Evolutionary conservation across 2,888 invertebrate species (phyloP), one percentile per base, ranked within the genome.

Genomic region (Hydriomena furcata): DNA sequence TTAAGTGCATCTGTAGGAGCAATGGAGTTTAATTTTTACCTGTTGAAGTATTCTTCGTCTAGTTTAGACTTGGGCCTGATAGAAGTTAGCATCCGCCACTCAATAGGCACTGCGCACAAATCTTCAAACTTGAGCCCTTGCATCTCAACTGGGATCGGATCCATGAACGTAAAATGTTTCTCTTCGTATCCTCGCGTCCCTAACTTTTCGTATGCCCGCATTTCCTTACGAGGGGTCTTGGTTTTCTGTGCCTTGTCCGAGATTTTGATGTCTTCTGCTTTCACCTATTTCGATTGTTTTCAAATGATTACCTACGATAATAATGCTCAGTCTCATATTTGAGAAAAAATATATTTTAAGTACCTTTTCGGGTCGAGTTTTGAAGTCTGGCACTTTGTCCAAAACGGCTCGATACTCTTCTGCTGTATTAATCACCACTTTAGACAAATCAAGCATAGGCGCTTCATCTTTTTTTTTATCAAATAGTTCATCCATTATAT

Each of bases 11-110:
- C 6, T 11, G 4, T 13, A 17, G 1, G 5, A 7, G 8, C 8
- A 10, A 10, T 7, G 24, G 12, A 20, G 3, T 17, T 1, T 11
- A 40, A 17, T 2, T 17, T 17, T 34, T 75, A 93, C 94, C 94
- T 93, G 58, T 96, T 95, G 75, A 96, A 97, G 85, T 95, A 96
- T 71, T 96, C 96, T 82, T 97, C 97, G 66, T 98, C 97, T 13
- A 93, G 82, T 69, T 95, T 95, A 21, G 92, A 92, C 78, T 96
- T 96, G 0, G 97, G 97, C 63, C 97, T 91, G 20, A 95, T 79
- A n/a, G 95, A 94, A 7, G 97, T 97, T 47, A 98, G 89, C 97
- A 98, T 97, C 79, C 95, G 93, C 97, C 97, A 98, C 74, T 97
- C 96, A 55, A 98, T 98, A 25, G 96, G 94, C 10, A 97, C 96